A percentile compares a stretch with the other conserved stretches of the same genome.
phyloP scores from a whole-genome alignment of 2,113 vertebrate genomes.

The Mystacornis crossleyi region DNA sequence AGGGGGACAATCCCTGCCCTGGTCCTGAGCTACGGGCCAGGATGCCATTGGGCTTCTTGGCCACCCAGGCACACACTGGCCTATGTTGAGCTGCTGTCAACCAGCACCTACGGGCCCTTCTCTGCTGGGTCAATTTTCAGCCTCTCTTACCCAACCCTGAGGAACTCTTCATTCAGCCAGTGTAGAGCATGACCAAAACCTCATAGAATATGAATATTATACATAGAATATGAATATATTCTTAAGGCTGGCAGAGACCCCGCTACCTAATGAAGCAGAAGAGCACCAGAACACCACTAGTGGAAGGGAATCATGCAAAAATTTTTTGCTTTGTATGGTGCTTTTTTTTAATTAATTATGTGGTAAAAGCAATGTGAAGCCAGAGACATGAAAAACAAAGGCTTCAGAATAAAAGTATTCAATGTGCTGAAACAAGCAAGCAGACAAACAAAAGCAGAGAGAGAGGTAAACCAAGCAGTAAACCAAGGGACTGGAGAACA shows the following conservation, averaged over 20 bases:
- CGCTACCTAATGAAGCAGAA: neutral
- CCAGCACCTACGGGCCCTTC: neutral
- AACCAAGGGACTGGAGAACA: neutral
- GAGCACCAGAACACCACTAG: neutral
- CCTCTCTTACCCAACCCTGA: fast-evolving
- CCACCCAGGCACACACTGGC: fast-evolving
- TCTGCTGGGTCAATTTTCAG: neutral
- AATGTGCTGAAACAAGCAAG: neutral
- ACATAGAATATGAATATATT: neutral
- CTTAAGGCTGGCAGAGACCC: neutral
- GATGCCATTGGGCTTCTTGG: neutral
- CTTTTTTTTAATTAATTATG: neutral
- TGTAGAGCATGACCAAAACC: neutral
- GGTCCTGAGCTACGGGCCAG: neutral
- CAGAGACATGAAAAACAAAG: neutral
- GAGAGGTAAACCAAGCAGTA: neutral
- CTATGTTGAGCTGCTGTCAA: neutral
- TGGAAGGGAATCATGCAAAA: neutral
- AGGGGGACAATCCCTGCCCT: neutral
- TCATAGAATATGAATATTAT: neutral
- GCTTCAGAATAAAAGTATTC: neutral
- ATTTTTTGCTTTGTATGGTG: neutral
- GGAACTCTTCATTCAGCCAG: neutral
- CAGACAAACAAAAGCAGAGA: neutral
- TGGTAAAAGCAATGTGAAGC: neutral